Evolutionary conservation across 30 jellyfish, hydroid and myxozoan genomes (phyloP).

Genomic region (Aurelia aurita): DNA sequence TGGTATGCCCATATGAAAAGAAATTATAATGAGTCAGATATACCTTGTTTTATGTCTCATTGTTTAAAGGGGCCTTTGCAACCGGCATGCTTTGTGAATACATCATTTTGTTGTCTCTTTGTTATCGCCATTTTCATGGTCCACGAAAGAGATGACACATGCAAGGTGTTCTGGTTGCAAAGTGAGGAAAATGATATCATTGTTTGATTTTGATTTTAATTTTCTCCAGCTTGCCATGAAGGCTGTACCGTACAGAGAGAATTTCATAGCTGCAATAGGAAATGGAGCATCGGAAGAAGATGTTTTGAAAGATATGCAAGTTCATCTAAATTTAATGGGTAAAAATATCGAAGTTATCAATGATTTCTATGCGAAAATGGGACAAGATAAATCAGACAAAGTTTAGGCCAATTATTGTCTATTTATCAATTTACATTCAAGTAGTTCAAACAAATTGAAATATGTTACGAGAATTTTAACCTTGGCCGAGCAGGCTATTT

Average conservation of each 20-base stretch:
- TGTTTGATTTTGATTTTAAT: not conserved
- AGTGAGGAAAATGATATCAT: not conserved
- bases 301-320: constrained; percentile 82
- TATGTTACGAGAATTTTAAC: not conserved
- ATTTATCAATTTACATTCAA: not conserved
- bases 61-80: not conserved
- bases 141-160: too few relatives aligned
- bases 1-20: too few relatives aligned
- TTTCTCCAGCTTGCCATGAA: constrained; percentile 88
- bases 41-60: too few relatives aligned
- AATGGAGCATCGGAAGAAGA: constrained; percentile 85
- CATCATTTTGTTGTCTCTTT: too few relatives aligned
- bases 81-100: too few relatives aligned
- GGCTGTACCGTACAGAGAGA: constrained; percentile 94
- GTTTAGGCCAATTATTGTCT: constrained; percentile 37
- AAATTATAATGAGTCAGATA: too few relatives aligned
- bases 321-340: constrained; percentile 67
- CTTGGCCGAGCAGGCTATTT: not conserved
- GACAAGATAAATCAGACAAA: constrained; percentile 80
- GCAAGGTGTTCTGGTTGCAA: too few relatives aligned
- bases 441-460: not conserved
- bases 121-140: too few relatives aligned
- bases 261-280: constrained; percentile 88
- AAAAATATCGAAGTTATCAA: constrained; percentile 74
- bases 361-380: constrained; percentile 73